These are phyloP conservation scores for Glossophaga mutica DNA, from an alignment of 2,797 vertebrate species.

Conservation along the genomic window DNA sequence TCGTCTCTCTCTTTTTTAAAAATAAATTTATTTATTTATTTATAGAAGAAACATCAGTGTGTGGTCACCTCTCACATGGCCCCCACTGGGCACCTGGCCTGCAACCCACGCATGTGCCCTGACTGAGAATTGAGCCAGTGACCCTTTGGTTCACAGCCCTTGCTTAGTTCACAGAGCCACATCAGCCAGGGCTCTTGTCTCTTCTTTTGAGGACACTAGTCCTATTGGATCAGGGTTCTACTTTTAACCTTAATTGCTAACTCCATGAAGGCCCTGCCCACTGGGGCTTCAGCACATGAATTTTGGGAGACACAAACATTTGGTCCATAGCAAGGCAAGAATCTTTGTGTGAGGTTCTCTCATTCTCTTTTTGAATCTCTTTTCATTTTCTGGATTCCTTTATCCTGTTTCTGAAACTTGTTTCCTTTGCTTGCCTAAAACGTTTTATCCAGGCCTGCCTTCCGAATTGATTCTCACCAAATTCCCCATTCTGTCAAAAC, in stretches of 20 bases:
- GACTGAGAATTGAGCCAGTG: too few relatives aligned
- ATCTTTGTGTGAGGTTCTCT: background rate
- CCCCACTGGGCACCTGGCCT: too few relatives aligned
- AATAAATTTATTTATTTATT: too few relatives aligned
- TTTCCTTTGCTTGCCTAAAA: slow-evolving; percentile 16
- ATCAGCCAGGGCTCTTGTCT: background rate
- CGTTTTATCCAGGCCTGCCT: slow-evolving; percentile 25
- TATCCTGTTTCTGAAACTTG: background rate
- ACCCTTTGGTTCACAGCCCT: too few relatives aligned
- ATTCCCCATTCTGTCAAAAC: background rate
- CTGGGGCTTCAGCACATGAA: background rate
- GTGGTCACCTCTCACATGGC: too few relatives aligned
- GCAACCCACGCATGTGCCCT: too few relatives aligned
- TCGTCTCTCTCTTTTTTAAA: background rate
- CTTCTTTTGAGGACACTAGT: background rate
- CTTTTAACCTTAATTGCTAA: background rate
- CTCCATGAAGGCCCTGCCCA: background rate
- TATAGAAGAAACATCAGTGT: too few relatives aligned
- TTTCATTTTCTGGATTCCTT: background rate
- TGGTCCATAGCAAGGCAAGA: background rate
- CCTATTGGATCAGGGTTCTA: background rate
- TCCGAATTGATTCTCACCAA: background rate
- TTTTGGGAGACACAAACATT: background rate
- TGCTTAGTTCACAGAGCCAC: too few relatives aligned
- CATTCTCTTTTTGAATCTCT: background rate